Evolutionary conservation across 2,888 invertebrate genomes (phyloP), one percentile per base, ranked within the genome.

Genomic region (Hyposoter didymator): DNA sequence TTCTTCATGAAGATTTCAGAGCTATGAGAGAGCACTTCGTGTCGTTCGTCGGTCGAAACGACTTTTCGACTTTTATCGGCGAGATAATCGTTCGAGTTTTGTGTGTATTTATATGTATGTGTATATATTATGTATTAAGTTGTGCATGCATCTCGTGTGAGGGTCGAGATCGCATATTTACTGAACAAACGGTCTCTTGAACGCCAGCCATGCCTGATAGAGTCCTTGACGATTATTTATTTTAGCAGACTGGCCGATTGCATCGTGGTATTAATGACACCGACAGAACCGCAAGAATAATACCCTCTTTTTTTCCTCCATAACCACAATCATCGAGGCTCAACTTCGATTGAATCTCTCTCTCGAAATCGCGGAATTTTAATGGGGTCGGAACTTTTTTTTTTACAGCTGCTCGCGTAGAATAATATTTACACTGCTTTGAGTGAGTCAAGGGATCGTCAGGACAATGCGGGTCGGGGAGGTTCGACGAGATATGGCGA

Each of bases 31-130:
- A 59, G 45, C 47, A 72, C 79, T 79, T 47, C 70, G 52, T 78
- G 45, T 70, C 32, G 39, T 12, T 78, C 78, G 62, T 75, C 76
- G 78, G 82, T 82, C 78, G 75, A 70, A 78, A 28, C 74, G 72
- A 75, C 76, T 47, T 69, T 85, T 70, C 59, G 78, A 47, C 64
- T 84, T 80, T 86, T 84, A 84, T 87, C 87, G 72, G 69, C 28
- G 32, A 17, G 69, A 85, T 87, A 82, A 85, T 85, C 87, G 72
- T 12, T 70, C 70, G 73, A 52, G 28, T 52, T 82, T 62, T 75
- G 62, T 75, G 67, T 84, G 43, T 39, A n/a, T 55, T 22, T 70
- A 28, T 70, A 45, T 64, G 39, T 35, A 14, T 28, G 19, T 19
- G 62, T 47, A 8, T 7, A 14, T 28, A 22, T 55, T 55, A 55